A percentile compares a stretch with the other conserved stretches of the same genome.
These are phyloP conservation scores for Gisinianus flammeolus DNA, from an alignment of 2,888 invertebrate genomes.

Conservation along the genomic window DNA sequence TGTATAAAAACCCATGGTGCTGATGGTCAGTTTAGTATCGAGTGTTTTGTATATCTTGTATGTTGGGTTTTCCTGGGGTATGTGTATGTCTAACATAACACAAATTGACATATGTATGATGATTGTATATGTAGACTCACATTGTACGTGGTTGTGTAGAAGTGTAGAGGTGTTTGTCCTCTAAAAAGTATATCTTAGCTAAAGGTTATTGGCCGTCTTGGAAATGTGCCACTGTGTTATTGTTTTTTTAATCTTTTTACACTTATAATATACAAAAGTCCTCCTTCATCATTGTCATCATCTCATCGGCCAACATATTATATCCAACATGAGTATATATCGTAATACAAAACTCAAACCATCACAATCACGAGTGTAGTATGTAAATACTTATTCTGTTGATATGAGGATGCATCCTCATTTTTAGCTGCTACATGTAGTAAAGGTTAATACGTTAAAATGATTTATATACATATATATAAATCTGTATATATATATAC, in stretches of 20 bases:
- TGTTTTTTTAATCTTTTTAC: conserved; percentile 10
- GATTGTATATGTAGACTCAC: neutral
- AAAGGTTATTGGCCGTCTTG: conserved; percentile 48
- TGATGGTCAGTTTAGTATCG: conserved; percentile 16
- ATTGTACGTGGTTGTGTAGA: conserved; percentile 7
- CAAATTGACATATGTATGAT: neutral
- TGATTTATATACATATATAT: no score
- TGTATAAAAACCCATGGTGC: no score
- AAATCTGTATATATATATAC: no score
- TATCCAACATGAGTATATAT: neutral
- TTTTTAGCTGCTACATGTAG: no score
- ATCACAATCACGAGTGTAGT: neutral
- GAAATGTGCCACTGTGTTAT: conserved; percentile 51
- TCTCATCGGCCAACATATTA: no score
- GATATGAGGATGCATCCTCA: neutral
- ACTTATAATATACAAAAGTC: neutral
- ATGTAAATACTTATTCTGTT: neutral
- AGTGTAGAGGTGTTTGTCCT: conserved; percentile 46
- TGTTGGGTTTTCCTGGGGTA: neutral
- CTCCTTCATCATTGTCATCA: neutral
- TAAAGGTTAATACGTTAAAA: no score
- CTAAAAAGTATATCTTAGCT: conserved; percentile 44
- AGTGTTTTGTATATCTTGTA: no score
- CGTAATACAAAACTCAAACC: neutral
- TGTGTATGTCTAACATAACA: neutral